Conservation (phyloP, 1,140 invertebrate species). For the Magallana angulata region DNA sequence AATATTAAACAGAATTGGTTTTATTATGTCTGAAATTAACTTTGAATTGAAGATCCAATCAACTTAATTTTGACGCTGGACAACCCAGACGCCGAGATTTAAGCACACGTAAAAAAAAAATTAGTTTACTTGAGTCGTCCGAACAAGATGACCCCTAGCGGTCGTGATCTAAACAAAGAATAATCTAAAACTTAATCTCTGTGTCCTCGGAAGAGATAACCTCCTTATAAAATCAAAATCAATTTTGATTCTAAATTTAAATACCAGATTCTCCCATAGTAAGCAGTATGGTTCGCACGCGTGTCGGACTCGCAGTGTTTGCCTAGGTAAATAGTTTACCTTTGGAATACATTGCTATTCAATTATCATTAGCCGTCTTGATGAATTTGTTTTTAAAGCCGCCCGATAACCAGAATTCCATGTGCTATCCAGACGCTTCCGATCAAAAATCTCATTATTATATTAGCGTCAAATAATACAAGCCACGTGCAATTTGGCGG, state of each 20-base stretch:
- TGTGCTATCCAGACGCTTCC: constrained; percentile 11
- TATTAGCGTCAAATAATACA: constrained; percentile 32
- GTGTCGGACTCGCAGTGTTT: background rate
- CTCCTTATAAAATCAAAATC: constrained; percentile 1
- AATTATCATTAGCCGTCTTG: constrained; percentile 29
- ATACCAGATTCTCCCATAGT: background rate
- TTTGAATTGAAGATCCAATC: too few species aligned
- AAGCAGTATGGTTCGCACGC: background rate
- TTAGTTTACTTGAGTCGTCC: too few species aligned
- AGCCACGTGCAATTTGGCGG: background rate
- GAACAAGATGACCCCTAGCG: too few species aligned
- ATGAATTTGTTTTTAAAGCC: constrained; percentile 34
- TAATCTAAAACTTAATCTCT: background rate
- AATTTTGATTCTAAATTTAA: constrained; percentile 13
- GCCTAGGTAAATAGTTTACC: background rate
- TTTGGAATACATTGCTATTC: constrained; percentile 31
- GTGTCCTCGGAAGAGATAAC: constrained; percentile 14
- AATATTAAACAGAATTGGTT: too few species aligned
- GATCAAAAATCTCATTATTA: constrained; percentile 32
- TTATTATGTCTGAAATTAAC: too few species aligned
- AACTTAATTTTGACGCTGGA: too few species aligned
- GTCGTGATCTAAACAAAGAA: background rate
- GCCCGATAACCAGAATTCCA: constrained; percentile 3
- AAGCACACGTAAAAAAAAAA: too few species aligned
- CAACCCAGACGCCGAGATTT: too few species aligned